phyloP scores from a whole-genome alignment of 2,797 vertebrate species.

The Dipus sagitta region DNA sequence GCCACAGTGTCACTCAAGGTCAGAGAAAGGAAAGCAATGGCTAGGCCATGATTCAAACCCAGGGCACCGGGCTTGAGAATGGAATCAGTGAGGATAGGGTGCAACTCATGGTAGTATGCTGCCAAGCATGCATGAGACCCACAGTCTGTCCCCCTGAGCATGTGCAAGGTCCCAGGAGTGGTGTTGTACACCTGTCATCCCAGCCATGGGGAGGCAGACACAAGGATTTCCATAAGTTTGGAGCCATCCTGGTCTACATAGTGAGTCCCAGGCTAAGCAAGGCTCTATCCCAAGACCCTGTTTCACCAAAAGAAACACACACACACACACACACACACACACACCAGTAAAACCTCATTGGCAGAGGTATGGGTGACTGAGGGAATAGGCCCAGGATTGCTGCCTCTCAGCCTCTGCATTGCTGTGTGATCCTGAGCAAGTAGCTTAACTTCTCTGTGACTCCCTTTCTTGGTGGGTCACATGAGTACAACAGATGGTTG shows the following conservation, averaged over 20 bases:
- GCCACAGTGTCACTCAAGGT: background rate
- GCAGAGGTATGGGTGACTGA: background rate
- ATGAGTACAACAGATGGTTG: background rate
- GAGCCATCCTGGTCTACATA: background rate
- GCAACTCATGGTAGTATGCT: background rate
- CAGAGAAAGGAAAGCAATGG: background rate
- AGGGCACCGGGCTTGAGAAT: background rate
- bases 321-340: no score
- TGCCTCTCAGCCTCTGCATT: background rate
- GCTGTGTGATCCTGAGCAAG: conserved; percentile 46
- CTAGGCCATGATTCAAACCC: background rate
- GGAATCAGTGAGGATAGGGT: background rate
- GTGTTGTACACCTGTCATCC: background rate
- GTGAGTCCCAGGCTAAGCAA: background rate
- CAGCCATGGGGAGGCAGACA: background rate
- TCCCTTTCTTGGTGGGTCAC: conserved; percentile 38
- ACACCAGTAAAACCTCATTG: background rate
- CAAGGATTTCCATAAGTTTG: background rate
- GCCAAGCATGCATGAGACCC: background rate
- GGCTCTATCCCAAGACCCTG: no score
- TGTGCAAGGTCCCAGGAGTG: no score
- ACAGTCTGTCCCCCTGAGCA: background rate
- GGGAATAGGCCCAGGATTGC: background rate
- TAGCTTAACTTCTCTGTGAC: conserved; percentile 51
- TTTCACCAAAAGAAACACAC: no score